A percentile compares a stretch with the other conserved stretches of the same genome.
Evolutionary conservation across 1,140 invertebrate genomes (phyloP).

Genomic region (Formica exsecta): DNA sequence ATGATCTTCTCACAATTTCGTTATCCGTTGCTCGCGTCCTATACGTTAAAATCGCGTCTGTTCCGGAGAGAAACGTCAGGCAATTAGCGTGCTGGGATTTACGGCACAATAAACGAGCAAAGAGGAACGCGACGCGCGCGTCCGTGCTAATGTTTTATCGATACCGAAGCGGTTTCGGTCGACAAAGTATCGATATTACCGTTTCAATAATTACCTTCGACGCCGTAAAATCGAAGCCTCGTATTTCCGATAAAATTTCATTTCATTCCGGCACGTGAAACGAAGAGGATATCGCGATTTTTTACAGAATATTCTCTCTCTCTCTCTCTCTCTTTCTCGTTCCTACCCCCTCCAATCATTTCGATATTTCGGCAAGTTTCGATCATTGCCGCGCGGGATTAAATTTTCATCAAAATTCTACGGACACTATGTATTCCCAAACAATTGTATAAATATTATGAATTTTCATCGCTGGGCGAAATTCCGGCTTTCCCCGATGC

Average conservation of each 20-base stretch:
- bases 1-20: not conserved
- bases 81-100: slow-evolving; percentile 41
- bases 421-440: slow-evolving; percentile 20
- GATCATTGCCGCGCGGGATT: not conserved
- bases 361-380: slow-evolving; percentile 1
- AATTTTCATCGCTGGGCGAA: slow-evolving; percentile 53
- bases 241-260: slow-evolving; percentile 39
- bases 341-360: not conserved
- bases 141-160: slow-evolving; percentile 45
- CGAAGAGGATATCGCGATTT: slow-evolving; percentile 12
- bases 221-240: slow-evolving; percentile 22
- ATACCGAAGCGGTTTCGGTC: slow-evolving; percentile 22
- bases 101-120: slow-evolving; percentile 13
- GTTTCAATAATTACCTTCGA: slow-evolving; percentile 52
- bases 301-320: not conserved
- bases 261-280: not conserved
- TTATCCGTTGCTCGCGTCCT: not conserved
- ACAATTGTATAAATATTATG: slow-evolving; percentile 15
- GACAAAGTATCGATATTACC: slow-evolving; percentile 8
- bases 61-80: slow-evolving; percentile 2
- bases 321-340: too few species aligned
- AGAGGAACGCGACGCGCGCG: slow-evolving; percentile 17
- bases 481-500: slow-evolving; percentile 50
- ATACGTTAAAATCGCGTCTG: slow-evolving; percentile 32
- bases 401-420: slow-evolving; percentile 31